These are phyloP conservation scores for Automeris io DNA, from an alignment of 2,888 invertebrate genomes.

Conservation along the genomic window DNA sequence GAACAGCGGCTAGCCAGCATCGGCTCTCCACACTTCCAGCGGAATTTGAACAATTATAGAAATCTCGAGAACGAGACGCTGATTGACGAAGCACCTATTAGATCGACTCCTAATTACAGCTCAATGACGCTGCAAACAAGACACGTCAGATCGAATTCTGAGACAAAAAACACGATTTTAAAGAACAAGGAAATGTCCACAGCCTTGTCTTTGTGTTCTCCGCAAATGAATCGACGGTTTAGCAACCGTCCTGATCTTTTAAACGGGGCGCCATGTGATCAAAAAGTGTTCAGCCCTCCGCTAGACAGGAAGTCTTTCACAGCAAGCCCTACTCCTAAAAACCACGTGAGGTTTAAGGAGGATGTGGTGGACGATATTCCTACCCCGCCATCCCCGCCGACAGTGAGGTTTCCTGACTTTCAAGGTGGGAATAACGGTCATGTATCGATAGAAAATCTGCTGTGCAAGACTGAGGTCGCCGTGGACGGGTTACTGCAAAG, in stretches of 20 bases:
- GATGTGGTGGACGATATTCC: constrained; percentile 64
- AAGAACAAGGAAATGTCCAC: constrained; percentile 66
- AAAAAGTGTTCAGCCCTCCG: constrained; percentile 55
- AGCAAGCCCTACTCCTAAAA: constrained; percentile 55
- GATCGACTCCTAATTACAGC: constrained; percentile 51
- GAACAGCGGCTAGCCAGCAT: constrained; percentile 78
- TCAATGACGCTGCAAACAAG: constrained; percentile 63
- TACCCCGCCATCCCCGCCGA: constrained; percentile 66
- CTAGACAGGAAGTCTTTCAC: constrained; percentile 53
- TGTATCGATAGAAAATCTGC: constrained; percentile 76
- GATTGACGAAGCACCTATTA: constrained; percentile 51
- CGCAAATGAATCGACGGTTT: constrained; percentile 73
- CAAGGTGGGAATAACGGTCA: constrained; percentile 73
- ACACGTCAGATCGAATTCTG: constrained; percentile 65
- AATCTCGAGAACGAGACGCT: constrained; percentile 74
- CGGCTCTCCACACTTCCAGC: constrained; percentile 79
- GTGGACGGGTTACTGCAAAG: constrained; percentile 81
- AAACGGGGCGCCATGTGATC: constrained; percentile 62
- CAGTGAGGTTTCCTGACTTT: constrained; percentile 55
- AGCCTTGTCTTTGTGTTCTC: constrained; percentile 70
- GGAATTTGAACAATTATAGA: constrained; percentile 75
- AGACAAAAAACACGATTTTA: constrained; percentile 65
- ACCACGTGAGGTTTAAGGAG: constrained; percentile 69
- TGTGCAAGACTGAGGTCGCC: constrained; percentile 83
- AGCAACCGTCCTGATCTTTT: constrained; percentile 61